phyloP scores from a whole-genome alignment of 2,113 vertebrate species.

The Thermophis baileyi region DNA sequence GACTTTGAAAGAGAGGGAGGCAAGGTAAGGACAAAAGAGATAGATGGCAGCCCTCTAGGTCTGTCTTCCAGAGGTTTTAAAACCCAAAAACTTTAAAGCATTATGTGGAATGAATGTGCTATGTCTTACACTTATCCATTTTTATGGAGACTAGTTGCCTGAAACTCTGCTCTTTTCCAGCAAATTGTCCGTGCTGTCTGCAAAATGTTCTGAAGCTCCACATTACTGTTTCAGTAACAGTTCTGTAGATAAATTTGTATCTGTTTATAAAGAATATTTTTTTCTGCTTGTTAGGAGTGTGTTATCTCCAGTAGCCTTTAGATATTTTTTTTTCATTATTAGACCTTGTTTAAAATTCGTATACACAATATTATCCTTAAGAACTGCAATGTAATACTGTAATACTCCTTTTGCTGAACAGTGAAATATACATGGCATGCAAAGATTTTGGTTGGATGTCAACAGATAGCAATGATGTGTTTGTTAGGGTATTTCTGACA shows the following conservation, averaged over 20 bases:
- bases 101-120: rapidly evolving
- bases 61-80: background rate
- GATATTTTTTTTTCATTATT: background rate
- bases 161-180: background rate
- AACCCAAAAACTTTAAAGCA: rapidly evolving
- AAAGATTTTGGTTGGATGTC: background rate
- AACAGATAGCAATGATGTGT: background rate
- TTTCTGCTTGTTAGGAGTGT: background rate
- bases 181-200: background rate
- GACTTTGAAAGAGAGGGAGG: constrained; percentile 97
- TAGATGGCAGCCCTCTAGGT: constrained; percentile 7
- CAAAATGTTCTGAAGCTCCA: background rate
- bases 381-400: background rate
- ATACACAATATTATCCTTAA: background rate
- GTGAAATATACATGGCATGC: background rate
- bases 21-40: constrained; percentile 83
- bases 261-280: background rate
- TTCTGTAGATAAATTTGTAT: background rate
- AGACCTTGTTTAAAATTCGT: background rate
- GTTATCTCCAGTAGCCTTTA: background rate
- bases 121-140: background rate
- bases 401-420: background rate
- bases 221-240: background rate
- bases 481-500: background rate
- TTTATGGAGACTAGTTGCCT: background rate